These are phyloP conservation scores for Hydroisotoma schaefferi DNA, from an alignment of 2,888 invertebrate species.

Conservation along the genomic window DNA sequence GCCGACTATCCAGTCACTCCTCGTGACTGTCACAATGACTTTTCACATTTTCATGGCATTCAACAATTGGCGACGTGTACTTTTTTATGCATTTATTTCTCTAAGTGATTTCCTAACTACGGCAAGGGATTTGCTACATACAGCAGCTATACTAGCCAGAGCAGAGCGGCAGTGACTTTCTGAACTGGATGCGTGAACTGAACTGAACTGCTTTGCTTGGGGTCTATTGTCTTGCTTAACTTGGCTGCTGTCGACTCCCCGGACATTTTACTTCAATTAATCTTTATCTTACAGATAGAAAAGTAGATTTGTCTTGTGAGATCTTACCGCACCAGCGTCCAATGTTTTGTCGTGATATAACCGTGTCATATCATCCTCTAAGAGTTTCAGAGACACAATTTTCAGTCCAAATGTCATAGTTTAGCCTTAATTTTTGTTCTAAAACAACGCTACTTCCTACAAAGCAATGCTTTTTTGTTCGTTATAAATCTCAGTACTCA, in stretches of 20 bases:
- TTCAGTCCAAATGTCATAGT: too few species aligned
- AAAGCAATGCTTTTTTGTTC: too few species aligned
- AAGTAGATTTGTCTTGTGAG: conserved; percentile 14
- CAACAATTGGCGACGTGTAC: neutral
- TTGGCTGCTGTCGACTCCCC: conserved; percentile 3
- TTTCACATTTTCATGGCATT: conserved; percentile 8
- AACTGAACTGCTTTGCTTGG: neutral
- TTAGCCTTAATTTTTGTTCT: too few species aligned
- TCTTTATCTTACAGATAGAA: conserved; percentile 16
- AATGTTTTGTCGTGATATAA: too few species aligned
- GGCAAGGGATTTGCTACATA: too few species aligned
- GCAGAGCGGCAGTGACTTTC: conserved; percentile 4
- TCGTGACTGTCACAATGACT: conserved; percentile 20
- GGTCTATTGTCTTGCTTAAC: conserved; percentile 1
- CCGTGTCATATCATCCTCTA: too few species aligned
- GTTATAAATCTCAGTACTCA: too few species aligned
- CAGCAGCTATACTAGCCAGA: too few species aligned
- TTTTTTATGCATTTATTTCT: neutral
- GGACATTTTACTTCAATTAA: conserved; percentile 16
- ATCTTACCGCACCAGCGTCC: too few species aligned
- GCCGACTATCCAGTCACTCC: conserved; percentile 5
- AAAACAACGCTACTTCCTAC: too few species aligned
- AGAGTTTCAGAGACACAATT: too few species aligned
- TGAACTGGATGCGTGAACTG: conserved; percentile 3
- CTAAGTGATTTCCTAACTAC: too few species aligned